These are phyloP conservation scores for Candoia aspera DNA, from an alignment of 2,113 vertebrate species.

Conservation along the genomic window DNA sequence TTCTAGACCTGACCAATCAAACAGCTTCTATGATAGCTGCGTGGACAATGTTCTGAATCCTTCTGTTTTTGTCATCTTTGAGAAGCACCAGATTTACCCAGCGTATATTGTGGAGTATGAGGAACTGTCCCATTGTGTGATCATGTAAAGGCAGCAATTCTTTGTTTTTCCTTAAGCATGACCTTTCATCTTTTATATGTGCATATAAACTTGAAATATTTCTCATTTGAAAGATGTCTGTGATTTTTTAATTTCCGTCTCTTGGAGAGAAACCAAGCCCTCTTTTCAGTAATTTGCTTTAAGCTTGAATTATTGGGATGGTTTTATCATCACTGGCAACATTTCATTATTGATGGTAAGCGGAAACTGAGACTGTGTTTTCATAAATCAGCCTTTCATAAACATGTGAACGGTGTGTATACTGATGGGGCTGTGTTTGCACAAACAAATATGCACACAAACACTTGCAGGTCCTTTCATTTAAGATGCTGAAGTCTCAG, in stretches of 20 bases:
- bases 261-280: background rate
- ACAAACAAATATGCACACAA: background rate
- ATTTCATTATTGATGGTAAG: background rate
- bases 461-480: background rate
- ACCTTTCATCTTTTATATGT: background rate
- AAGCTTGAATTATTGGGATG: background rate
- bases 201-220: background rate
- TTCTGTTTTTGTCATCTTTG: constrained; percentile 78
- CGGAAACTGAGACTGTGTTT: background rate
- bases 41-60: constrained; percentile 59
- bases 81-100: constrained; percentile 78
- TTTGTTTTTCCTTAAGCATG: background rate
- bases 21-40: constrained; percentile 70
- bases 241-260: background rate
- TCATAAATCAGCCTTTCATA: background rate
- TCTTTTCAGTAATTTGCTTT: background rate
- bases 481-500: background rate
- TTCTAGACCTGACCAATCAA: constrained; percentile 43
- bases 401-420: background rate
- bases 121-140: background rate
- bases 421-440: background rate
- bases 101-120: constrained; percentile 68
- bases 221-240: background rate
- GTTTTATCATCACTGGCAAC: background rate
- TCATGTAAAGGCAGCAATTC: background rate